These are phyloP conservation scores for Lapara coniferarum DNA, from an alignment of 2,888 invertebrate genomes.

Conservation along the genomic window DNA sequence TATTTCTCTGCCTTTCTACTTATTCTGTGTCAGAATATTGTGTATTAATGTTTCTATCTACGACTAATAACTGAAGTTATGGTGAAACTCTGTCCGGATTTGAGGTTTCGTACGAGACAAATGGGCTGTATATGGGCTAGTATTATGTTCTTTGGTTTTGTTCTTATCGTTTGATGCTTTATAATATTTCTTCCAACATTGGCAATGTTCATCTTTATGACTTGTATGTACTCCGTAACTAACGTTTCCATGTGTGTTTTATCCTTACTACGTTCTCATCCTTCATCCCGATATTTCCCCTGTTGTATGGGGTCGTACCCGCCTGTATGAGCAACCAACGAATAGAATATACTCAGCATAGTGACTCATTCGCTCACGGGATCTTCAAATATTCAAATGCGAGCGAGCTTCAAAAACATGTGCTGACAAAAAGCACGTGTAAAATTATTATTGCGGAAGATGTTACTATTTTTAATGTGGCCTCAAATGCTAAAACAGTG, in stretches of 20 bases:
- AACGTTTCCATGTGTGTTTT: neutral
- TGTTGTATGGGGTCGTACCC: too few relatives aligned
- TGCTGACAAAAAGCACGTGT: neutral
- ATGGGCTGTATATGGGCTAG: conserved; percentile 24
- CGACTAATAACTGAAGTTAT: conserved; percentile 15
- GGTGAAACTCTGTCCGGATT: neutral
- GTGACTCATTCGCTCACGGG: too few relatives aligned
- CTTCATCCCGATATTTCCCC: too few relatives aligned
- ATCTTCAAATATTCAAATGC: neutral
- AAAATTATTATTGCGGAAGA: conserved; percentile 3
- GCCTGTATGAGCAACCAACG: too few relatives aligned
- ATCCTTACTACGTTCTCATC: neutral
- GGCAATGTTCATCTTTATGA: neutral
- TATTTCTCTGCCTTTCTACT: conserved; percentile 11
- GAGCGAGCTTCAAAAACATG: neutral
- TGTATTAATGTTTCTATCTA: conserved; percentile 31
- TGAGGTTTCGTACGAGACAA: neutral
- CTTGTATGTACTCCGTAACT: too few relatives aligned
- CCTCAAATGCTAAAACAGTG: too few relatives aligned
- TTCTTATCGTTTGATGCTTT: neutral
- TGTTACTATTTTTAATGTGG: neutral
- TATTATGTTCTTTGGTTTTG: conserved; percentile 2
- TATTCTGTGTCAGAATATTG: conserved; percentile 50
- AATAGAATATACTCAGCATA: too few relatives aligned
- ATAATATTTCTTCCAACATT: conserved; percentile 11